Conservation (phyloP, 1,140 invertebrate genomes). For the Drosophila burlai region DNA sequence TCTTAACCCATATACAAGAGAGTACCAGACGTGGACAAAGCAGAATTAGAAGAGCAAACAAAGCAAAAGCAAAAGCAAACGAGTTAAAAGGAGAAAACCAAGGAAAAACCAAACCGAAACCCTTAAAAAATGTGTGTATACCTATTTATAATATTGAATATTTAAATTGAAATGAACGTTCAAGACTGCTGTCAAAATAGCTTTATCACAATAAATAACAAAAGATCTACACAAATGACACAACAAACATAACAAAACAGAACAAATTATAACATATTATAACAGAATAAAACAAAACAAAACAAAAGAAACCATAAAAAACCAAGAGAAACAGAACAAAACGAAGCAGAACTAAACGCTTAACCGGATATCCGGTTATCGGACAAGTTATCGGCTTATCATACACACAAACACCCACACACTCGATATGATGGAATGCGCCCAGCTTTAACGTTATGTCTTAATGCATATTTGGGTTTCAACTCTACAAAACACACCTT, state of each 20-base stretch:
- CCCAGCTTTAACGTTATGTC: slow-evolving; percentile 78
- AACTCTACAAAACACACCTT: slow-evolving; percentile 50
- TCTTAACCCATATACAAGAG: slow-evolving; percentile 33
- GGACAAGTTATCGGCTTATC: slow-evolving; percentile 9
- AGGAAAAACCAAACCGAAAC: slow-evolving; percentile 34
- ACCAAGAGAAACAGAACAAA: not conserved
- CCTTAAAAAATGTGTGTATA: slow-evolving; percentile 74
- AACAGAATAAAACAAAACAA: not conserved
- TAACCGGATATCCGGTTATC: slow-evolving; percentile 17
- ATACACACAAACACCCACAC: slow-evolving; percentile 2
- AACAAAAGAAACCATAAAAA: not conserved
- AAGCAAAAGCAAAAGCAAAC: slow-evolving; percentile 3
- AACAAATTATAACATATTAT: slow-evolving; percentile 25
- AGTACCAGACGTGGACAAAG: slow-evolving; percentile 10
- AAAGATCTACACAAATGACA: slow-evolving; percentile 40
- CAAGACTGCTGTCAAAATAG: slow-evolving; percentile 84
- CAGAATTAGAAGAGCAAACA: slow-evolving; percentile 18
- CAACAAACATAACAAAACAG: slow-evolving; percentile 37
- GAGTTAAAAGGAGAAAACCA: slow-evolving; percentile 23
- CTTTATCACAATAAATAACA: slow-evolving; percentile 73
- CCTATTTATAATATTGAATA: slow-evolving; percentile 83
- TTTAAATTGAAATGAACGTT: slow-evolving; percentile 83
- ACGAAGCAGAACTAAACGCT: slow-evolving; percentile 13
- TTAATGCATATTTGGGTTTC: slow-evolving; percentile 77
- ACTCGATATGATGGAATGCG: slow-evolving; percentile 48